Conservation (phyloP, 2,888 invertebrate genomes). For the Stictocephala bisonia region DNA sequence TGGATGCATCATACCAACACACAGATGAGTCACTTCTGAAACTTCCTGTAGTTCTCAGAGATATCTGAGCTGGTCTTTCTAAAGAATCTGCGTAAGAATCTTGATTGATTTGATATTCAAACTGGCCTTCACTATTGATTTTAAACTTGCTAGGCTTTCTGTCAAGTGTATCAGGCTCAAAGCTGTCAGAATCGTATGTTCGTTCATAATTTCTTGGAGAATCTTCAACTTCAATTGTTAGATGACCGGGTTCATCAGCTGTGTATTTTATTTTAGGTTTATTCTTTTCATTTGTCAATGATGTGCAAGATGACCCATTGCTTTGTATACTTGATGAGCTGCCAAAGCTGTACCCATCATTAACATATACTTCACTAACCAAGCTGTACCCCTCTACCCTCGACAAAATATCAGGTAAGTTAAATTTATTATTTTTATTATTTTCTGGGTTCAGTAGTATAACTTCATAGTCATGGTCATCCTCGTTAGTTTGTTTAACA, state of each 20-base stretch:
- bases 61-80: conserved; percentile 70
- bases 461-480: conserved; percentile 66
- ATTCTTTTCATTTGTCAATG: conserved; percentile 51
- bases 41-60: conserved; percentile 76
- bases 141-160: conserved; percentile 68
- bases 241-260: conserved; percentile 75
- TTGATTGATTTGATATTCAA: conserved; percentile 49
- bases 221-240: conserved; percentile 87
- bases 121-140: conserved; percentile 52
- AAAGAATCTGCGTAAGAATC: conserved; percentile 67
- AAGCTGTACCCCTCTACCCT: conserved; percentile 72
- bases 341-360: conserved; percentile 72
- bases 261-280: conserved; percentile 50
- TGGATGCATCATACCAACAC: conserved; percentile 38
- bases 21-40: conserved; percentile 68
- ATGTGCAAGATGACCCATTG: conserved; percentile 57
- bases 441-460: conserved; percentile 59
- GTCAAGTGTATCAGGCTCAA: conserved; percentile 88
- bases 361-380: conserved; percentile 83
- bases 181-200: conserved; percentile 77
- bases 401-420: conserved; percentile 67
- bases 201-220: conserved; percentile 66
- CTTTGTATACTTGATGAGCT: conserved; percentile 67
- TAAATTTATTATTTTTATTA: conserved; percentile 60
- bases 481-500: conserved; percentile 54